Evolutionary conservation across 2,797 vertebrate species (phyloP).

Genomic region (Mormyrus hasselquistii): DNA sequence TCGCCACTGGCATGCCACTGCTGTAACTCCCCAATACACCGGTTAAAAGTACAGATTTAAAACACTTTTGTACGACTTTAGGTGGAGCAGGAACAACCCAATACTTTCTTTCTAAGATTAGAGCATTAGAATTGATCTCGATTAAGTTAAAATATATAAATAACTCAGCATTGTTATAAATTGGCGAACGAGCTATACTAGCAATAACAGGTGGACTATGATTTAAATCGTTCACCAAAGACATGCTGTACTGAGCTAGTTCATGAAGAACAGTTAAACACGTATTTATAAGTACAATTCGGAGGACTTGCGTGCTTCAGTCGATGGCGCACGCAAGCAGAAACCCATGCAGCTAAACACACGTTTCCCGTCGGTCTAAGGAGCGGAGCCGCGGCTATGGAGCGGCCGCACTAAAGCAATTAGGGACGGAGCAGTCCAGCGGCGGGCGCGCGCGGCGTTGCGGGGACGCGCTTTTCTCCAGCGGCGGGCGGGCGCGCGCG

Average conservation of each 20-base stretch:
- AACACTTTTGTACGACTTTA: background rate
- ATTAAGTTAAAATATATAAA: background rate
- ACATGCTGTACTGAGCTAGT: background rate
- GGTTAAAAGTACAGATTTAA: background rate
- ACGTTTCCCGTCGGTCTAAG: background rate
- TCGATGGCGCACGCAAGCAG: background rate
- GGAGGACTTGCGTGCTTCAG: background rate
- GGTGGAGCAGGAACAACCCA: background rate
- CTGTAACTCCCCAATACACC: background rate
- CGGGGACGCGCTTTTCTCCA: background rate
- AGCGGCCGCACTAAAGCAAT: background rate
- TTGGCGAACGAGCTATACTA: background rate
- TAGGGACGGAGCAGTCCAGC: background rate
- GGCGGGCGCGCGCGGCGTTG: background rate
- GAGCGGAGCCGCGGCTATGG: background rate
- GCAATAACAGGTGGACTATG: background rate
- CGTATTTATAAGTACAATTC: background rate
- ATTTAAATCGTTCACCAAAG: background rate
- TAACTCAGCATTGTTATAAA: background rate
- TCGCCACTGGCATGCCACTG: background rate
- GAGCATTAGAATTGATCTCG: background rate
- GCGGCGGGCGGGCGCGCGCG: background rate
- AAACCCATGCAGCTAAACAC: background rate
- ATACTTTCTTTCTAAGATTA: background rate
- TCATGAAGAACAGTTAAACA: background rate